Evolutionary conservation across 2,113 vertebrate species (phyloP).

Genomic region (Heliornis fulica): DNA sequence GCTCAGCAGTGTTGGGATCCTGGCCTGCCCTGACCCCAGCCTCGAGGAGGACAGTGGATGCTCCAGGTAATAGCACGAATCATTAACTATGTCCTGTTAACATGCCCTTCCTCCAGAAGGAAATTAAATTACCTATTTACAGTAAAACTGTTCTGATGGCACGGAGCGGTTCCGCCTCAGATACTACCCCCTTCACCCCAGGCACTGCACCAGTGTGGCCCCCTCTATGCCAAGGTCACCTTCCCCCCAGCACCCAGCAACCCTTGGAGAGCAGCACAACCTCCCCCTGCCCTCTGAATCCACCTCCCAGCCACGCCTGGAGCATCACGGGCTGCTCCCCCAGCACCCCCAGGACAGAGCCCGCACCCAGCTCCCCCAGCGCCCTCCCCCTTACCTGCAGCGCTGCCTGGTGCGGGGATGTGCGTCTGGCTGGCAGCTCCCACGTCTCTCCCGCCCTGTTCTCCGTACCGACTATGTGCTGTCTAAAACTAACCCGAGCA

Average conservation of each 20-base stretch:
- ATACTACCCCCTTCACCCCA: accelerated
- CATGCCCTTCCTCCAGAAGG: background rate
- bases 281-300: background rate
- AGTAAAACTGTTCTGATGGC: background rate
- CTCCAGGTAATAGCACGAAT: accelerated
- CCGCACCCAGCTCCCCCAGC: accelerated
- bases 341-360: background rate
- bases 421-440: background rate
- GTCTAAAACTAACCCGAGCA: conserved; percentile 12
- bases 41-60: accelerated
- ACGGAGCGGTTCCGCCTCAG: background rate
- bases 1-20: background rate
- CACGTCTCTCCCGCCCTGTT: background rate
- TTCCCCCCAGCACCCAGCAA: background rate
- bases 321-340: background rate
- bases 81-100: background rate
- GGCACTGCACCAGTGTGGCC: accelerated
- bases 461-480: background rate
- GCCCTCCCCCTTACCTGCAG: conserved; percentile 25
- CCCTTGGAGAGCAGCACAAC: background rate
- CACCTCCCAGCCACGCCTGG: background rate
- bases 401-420: background rate
- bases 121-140: background rate
- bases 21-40: background rate
- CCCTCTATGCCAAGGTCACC: background rate